Evolutionary conservation across 2,888 invertebrate genomes (phyloP).

Genomic region (Drosophila quinaria): DNA sequence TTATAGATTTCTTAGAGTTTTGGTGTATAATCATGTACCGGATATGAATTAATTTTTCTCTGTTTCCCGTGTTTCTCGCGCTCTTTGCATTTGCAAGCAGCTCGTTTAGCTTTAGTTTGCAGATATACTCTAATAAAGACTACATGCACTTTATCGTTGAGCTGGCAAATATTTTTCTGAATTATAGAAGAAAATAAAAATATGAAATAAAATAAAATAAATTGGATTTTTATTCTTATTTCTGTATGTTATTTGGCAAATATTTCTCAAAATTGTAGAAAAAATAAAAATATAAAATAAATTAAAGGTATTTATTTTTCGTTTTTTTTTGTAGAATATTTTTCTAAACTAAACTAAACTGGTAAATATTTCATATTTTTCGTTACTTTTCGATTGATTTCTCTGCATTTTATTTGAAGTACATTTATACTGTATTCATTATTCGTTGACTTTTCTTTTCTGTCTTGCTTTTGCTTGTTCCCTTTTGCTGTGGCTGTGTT

Average conservation of each 20-base stretch:
- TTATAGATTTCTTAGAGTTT: conserved; percentile 78
- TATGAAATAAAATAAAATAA: too few species aligned
- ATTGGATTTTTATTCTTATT: too few species aligned
- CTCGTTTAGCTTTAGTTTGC: conserved; percentile 24
- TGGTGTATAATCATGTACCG: conserved; percentile 81
- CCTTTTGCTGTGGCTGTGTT: conserved; percentile 56
- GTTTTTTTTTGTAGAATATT: too few species aligned
- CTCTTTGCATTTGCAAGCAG: conserved; percentile 48
- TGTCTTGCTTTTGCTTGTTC: conserved; percentile 33
- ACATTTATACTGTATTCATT: conserved; percentile 9
- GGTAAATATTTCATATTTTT: too few species aligned
- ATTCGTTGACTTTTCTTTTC: not conserved
- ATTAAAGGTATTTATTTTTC: too few species aligned
- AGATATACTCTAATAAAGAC: not conserved
- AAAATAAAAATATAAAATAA: too few species aligned
- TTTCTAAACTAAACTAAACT: too few species aligned
- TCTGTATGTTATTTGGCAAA: too few species aligned
- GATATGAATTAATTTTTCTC: conserved; percentile 82
- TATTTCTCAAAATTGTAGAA: too few species aligned
- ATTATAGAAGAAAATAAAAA: too few species aligned
- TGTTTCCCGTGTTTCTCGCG: conserved; percentile 48
- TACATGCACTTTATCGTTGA: not conserved
- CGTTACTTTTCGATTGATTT: not conserved
- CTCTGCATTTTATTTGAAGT: not conserved
- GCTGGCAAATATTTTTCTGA: too few species aligned